phyloP scores from a whole-genome alignment of 2,888 invertebrate genomes.

The Candidula unifasciata region DNA sequence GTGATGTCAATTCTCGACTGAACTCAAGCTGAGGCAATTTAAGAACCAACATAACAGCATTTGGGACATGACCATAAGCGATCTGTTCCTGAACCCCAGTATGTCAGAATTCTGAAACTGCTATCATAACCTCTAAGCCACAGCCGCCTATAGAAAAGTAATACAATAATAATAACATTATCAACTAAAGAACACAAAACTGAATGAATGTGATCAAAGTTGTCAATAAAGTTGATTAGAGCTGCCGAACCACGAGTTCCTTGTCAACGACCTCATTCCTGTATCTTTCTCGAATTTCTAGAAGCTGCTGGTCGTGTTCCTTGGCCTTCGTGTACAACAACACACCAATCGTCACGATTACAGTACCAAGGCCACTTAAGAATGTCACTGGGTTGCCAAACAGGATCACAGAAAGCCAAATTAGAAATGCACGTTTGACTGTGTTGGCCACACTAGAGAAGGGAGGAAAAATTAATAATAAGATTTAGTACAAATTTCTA shows the following conservation, averaged over 20 bases:
- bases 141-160: too few relatives aligned
- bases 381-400: constrained; percentile 87
- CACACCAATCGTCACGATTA: constrained; percentile 84
- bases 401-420: constrained; percentile 86
- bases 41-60: too few relatives aligned
- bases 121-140: too few relatives aligned
- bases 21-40: too few relatives aligned
- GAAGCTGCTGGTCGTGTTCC: constrained; percentile 69
- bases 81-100: too few relatives aligned
- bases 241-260: constrained; percentile 14
- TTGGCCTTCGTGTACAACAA: constrained; percentile 86
- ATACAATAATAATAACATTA: too few relatives aligned
- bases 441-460: constrained; percentile 86
- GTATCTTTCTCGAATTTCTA: constrained; percentile 56
- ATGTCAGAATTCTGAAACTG: too few relatives aligned
- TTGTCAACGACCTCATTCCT: constrained; percentile 32
- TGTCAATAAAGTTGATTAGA: neutral
- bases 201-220: constrained; percentile 12
- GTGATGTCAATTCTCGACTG: too few relatives aligned
- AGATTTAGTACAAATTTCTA: neutral
- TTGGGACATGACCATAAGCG: too few relatives aligned
- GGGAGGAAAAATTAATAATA: neutral
- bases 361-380: constrained; percentile 85
- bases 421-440: constrained; percentile 87
- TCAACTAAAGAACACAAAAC: too few relatives aligned